A percentile compares a stretch with the other conserved stretches of the same genome.
phyloP scores from a whole-genome alignment of 2,797 vertebrate species.

The Lagocephalus sceleratus region DNA sequence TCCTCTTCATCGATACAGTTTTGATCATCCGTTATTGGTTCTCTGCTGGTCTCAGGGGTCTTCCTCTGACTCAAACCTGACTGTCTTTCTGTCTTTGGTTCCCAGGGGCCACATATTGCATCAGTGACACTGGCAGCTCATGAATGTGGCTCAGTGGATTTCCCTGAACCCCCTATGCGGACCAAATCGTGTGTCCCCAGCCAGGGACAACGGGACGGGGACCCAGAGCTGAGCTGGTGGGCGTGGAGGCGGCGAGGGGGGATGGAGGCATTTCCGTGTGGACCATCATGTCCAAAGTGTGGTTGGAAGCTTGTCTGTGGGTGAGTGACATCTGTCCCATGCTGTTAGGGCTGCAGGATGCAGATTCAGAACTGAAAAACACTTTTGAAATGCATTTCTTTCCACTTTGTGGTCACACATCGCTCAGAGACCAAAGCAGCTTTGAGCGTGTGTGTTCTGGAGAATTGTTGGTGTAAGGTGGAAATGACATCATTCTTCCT shows the following conservation, averaged over 20 bases:
- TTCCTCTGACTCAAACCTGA: conserved; percentile 60
- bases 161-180: conserved; percentile 88
- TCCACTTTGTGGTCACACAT: too few relatives aligned
- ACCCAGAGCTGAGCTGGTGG: conserved; percentile 31
- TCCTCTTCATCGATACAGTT: too few relatives aligned
- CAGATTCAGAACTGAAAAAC: not conserved
- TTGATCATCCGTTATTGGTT: too few relatives aligned
- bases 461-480: conserved; percentile 22
- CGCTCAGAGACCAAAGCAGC: too few relatives aligned
- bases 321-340: conserved; percentile 72
- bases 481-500: conserved; percentile 15
- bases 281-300: conserved; percentile 88
- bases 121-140: conserved; percentile 86
- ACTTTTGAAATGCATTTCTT: too few relatives aligned
- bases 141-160: conserved; percentile 87
- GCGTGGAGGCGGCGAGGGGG: conserved; percentile 19
- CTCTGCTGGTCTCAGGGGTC: conserved; percentile 19
- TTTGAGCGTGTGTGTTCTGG: too few relatives aligned
- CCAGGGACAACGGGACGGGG: conserved; percentile 45
- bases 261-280: conserved; percentile 78
- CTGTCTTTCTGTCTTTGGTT: conserved; percentile 14
- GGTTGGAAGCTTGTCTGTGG: conserved; percentile 90
- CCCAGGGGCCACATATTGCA: conserved; percentile 86
- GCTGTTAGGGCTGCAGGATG: not conserved
- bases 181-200: conserved; percentile 84